Evolutionary conservation across 1,140 invertebrate species (phyloP).

Genomic region (Gyrodactylus bullatarudis): DNA sequence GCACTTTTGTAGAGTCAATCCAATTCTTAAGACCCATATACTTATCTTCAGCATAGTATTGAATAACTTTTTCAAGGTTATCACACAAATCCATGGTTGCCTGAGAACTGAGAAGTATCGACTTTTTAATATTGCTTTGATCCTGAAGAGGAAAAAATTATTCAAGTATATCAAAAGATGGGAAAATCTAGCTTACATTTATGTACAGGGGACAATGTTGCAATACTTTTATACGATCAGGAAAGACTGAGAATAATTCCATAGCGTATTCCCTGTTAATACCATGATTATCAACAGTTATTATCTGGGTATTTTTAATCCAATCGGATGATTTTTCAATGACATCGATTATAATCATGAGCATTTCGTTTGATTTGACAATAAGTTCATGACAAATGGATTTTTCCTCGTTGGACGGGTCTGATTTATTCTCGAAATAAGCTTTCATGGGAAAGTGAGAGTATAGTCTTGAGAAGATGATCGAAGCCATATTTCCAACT

Average conservation of each 20-base stretch:
- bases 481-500: not conserved
- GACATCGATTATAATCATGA: not conserved
- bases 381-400: not conserved
- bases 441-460: not conserved
- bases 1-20: not conserved
- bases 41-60: not conserved
- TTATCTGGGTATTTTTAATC: no score
- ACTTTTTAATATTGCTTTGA: no score
- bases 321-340: not conserved
- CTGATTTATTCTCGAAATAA: no score
- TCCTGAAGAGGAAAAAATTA: no score
- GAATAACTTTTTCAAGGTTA: not conserved
- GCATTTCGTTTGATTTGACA: not conserved
- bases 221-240: no score
- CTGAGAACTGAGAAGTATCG: not conserved
- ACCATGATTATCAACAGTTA: no score
- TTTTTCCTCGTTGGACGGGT: not conserved
- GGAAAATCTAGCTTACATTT: no score
- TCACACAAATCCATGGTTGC: not conserved
- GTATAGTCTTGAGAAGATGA: not conserved
- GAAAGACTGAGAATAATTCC: no score
- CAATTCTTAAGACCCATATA: not conserved
- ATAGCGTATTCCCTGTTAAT: no score
- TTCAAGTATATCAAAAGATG: no score
- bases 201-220: no score